A percentile compares a stretch with the other conserved stretches of the same genome.
Evolutionary conservation across 2,113 vertebrate species (phyloP).

Genomic region (Pyrgilauda ruficollis): DNA sequence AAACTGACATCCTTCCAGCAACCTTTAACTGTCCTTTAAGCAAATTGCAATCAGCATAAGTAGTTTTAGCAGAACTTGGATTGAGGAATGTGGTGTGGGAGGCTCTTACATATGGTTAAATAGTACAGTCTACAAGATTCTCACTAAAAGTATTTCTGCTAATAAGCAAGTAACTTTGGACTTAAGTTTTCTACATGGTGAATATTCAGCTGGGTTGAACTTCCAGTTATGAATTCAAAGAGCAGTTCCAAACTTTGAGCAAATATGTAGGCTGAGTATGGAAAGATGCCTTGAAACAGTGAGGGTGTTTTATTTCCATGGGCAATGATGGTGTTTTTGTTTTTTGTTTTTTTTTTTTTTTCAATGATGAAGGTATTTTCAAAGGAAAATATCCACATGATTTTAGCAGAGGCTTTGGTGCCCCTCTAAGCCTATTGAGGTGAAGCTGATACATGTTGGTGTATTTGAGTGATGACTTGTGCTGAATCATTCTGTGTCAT

Average conservation of each 20-base stretch:
- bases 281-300: not conserved
- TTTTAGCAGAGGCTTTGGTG: not conserved
- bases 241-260: not conserved
- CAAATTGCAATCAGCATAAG: constrained; percentile 3
- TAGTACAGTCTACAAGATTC: not conserved
- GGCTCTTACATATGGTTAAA: not conserved
- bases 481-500: not conserved
- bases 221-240: not conserved
- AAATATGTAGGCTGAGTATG: not conserved
- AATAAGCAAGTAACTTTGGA: not conserved
- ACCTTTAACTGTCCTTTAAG: not conserved
- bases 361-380: not conserved
- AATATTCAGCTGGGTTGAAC: not conserved
- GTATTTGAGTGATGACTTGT: not conserved
- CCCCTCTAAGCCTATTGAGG: not conserved
- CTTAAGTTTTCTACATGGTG: not conserved
- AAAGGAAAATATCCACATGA: not conserved
- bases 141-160: not conserved
- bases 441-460: rapidly evolving
- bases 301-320: not conserved
- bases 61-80: not conserved
- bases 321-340: too few species aligned
- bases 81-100: not conserved
- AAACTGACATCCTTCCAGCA: not conserved
- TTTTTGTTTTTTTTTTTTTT: not conserved